Conservation (phyloP, 2,113 vertebrate genomes). For the Planiliza haematocheilus region DNA sequence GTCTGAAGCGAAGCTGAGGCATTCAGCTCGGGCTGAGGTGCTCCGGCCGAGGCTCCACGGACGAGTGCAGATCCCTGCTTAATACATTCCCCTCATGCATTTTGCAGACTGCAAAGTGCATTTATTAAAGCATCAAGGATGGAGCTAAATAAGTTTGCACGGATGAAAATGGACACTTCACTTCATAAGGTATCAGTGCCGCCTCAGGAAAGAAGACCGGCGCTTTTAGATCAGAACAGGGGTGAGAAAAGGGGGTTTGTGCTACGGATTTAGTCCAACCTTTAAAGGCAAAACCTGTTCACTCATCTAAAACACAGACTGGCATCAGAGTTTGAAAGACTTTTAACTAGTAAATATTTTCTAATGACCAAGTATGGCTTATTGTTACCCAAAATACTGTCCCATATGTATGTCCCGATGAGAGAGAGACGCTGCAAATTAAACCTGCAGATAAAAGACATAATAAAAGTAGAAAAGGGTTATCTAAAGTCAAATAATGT, state of each 20-base stretch:
- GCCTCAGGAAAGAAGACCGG: conserved; percentile 3
- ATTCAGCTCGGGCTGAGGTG: conserved; percentile 31
- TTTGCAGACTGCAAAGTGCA: conserved; percentile 53
- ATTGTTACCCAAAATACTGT: background rate
- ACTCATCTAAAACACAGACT: background rate
- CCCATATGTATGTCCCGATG: background rate
- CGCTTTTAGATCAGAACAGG: conserved; percentile 3
- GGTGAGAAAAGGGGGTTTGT: background rate
- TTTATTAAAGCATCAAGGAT: conserved; percentile 40
- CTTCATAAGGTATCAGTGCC: background rate
- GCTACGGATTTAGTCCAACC: background rate
- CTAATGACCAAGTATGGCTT: background rate
- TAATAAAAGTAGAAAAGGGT: background rate
- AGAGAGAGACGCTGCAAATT: background rate
- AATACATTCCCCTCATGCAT: conserved; percentile 54
- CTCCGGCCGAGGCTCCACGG: conserved; percentile 19
- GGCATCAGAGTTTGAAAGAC: background rate
- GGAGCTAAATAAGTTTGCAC: conserved; percentile 44
- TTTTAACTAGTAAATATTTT: conserved; percentile 14
- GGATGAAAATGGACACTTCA: conserved; percentile 28
- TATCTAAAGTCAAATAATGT: background rate
- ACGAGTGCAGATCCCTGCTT: conserved; percentile 54
- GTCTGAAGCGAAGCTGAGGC: conserved; percentile 56
- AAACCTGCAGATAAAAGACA: background rate
- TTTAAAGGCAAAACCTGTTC: conserved; percentile 4